Conservation (phyloP, 2,113 vertebrate genomes). For the Nannobrachium achirus region DNA sequence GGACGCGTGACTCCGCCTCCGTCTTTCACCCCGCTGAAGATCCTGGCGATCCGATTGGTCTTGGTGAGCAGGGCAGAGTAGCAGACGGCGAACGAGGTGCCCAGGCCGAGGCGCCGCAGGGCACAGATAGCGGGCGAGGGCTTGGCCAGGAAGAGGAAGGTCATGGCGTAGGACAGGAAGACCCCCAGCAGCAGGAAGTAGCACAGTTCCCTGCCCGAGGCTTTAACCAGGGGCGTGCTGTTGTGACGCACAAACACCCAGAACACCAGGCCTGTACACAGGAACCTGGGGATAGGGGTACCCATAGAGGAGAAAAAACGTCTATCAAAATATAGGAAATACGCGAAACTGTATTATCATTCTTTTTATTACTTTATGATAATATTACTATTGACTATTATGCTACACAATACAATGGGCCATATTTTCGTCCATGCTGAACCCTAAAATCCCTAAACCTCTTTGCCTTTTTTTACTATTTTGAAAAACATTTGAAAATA, state of each 20-base stretch:
- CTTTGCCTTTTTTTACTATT: no score
- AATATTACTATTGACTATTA: no score
- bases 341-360: no score
- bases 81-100: constrained; percentile 96
- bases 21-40: constrained; percentile 94
- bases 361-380: no score
- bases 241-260: constrained; percentile 94
- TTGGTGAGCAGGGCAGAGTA: constrained; percentile 97
- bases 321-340: no score
- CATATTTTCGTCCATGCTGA: no score
- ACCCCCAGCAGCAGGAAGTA: constrained; percentile 96
- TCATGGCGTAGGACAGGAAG: constrained; percentile 95
- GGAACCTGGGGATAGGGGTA: constrained; percentile 69
- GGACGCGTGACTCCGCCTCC: constrained; percentile 88
- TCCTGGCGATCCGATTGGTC: constrained; percentile 97
- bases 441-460: no score
- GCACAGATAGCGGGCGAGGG: constrained; percentile 94
- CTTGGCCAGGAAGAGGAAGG: constrained; percentile 97
- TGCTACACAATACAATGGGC: no score
- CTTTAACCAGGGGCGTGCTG: constrained; percentile 95
- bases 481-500: no score
- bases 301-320: not conserved
- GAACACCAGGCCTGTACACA: constrained; percentile 90
- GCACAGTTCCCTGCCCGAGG: constrained; percentile 94
- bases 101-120: constrained; percentile 90